Percentiles rank a stretch among this genome's conserved stretches.
Evolutionary conservation across 2,888 invertebrate genomes (phyloP).

Genomic region (Carcina quercana): DNA sequence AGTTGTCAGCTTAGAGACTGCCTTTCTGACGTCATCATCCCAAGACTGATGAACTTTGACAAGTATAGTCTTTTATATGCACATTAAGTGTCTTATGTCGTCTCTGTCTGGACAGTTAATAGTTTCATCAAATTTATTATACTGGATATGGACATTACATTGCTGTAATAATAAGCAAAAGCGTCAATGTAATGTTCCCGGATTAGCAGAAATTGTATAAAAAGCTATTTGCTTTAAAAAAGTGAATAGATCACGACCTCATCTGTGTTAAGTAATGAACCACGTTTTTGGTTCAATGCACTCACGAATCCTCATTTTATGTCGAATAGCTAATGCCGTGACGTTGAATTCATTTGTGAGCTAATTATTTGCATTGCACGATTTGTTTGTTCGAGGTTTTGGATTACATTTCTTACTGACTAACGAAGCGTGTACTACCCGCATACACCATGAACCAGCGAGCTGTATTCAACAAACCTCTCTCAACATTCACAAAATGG

Average conservation of each 20-base stretch:
- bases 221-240: constrained; percentile 48
- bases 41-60: constrained; percentile 37
- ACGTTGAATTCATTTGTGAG: constrained; percentile 52
- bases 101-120: too few species aligned
- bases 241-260: constrained; percentile 45
- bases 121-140: too few species aligned
- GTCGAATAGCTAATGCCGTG: constrained; percentile 50
- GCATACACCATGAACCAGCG: too few species aligned
- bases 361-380: constrained; percentile 45
- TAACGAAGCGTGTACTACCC: too few species aligned
- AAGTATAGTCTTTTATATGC: constrained; percentile 35
- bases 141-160: neutral
- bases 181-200: constrained; percentile 33
- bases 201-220: constrained; percentile 45
- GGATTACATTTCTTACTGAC: too few species aligned
- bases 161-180: constrained; percentile 35
- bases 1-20: constrained; percentile 39
- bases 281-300: constrained; percentile 71
- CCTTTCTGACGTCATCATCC: constrained; percentile 49
- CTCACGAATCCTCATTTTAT: constrained; percentile 60
- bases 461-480: too few species aligned
- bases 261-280: constrained; percentile 60
- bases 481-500: too few species aligned
- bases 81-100: too few species aligned
- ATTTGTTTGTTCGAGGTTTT: constrained; percentile 28